Evolutionary conservation across 2,888 invertebrate species (phyloP).

Genomic region (Carterocephalus palaemon): DNA sequence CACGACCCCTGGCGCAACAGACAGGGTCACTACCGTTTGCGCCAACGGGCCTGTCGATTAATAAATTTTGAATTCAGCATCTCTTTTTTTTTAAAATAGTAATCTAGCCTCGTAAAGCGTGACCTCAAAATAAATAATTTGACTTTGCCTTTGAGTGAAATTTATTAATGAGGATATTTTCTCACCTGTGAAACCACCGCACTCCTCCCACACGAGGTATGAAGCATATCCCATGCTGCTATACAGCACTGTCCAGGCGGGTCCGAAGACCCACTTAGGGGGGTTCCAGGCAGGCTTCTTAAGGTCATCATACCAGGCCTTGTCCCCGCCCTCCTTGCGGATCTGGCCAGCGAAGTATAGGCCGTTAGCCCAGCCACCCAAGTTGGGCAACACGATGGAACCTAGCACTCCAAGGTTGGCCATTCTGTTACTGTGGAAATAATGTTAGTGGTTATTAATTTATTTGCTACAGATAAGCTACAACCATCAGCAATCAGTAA

Average conservation of each 20-base stretch:
- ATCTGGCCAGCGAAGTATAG: slow-evolving; percentile 81
- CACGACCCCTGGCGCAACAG: too few species aligned
- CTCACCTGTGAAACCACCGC: slow-evolving; percentile 84
- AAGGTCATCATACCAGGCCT: slow-evolving; percentile 57
- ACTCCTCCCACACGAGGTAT: slow-evolving; percentile 88
- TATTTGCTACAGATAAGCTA: too few species aligned
- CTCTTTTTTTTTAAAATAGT: too few species aligned
- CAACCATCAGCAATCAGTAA: too few species aligned
- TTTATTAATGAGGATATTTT: too few species aligned
- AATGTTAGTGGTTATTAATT: not conserved
- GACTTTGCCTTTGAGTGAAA: too few species aligned
- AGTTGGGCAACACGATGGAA: slow-evolving; percentile 68
- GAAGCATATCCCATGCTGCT: slow-evolving; percentile 92
- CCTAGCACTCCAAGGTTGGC: slow-evolving; percentile 57
- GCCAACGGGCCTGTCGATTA: too few species aligned
- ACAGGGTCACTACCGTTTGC: too few species aligned
- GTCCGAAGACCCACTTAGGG: slow-evolving; percentile 88
- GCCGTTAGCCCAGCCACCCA: slow-evolving; percentile 85
- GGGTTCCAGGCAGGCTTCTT: slow-evolving; percentile 86
- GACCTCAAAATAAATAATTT: too few species aligned
- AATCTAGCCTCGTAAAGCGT: too few species aligned
- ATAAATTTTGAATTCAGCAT: too few species aligned
- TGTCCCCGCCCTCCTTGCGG: slow-evolving; percentile 55
- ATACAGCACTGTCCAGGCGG: slow-evolving; percentile 89
- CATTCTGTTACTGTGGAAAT: slow-evolving; percentile 46